Percentiles rank a stretch among this genome's conserved stretches.
These are phyloP conservation scores for Ethmia dodecea DNA, from an alignment of 2,888 invertebrate genomes.

Conservation along the genomic window DNA sequence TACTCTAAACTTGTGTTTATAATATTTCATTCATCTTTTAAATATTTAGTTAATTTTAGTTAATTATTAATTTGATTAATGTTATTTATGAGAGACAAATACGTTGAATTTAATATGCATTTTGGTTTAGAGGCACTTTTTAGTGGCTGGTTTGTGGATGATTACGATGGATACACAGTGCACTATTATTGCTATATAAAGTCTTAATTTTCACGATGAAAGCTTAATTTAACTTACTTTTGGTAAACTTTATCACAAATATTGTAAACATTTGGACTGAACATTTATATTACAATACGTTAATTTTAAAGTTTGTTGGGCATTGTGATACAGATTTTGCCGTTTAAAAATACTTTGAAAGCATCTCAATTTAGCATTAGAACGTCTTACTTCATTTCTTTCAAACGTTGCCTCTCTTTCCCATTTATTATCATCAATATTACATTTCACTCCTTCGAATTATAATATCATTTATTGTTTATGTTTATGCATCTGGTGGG, in stretches of 20 bases:
- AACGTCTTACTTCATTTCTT: neutral
- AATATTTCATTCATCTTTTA: conserved; percentile 11
- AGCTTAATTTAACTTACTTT: conserved; percentile 38
- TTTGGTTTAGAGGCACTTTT: conserved; percentile 62
- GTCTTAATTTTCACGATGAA: conserved; percentile 38
- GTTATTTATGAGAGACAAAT: conserved; percentile 38
- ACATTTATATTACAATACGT: conserved; percentile 28
- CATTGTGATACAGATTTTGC: conserved; percentile 23
- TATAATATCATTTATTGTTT: neutral
- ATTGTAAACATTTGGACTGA: conserved; percentile 68
- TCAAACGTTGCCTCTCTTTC: conserved; percentile 1
- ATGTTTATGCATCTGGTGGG: conserved; percentile 77
- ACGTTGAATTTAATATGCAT: conserved; percentile 39
- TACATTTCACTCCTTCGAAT: neutral
- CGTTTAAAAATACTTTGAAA: conserved; percentile 22
- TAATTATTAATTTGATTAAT: conserved; percentile 25
- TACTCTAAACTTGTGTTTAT: conserved; percentile 15
- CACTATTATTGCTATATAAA: conserved; percentile 47
- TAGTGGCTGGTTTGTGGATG: conserved; percentile 54
- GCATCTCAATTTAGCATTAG: conserved; percentile 14
- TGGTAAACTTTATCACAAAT: conserved; percentile 68
- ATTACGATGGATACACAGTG: conserved; percentile 41
- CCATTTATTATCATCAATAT: neutral
- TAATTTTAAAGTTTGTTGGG: conserved; percentile 16
- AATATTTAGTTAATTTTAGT: conserved; percentile 22